These are phyloP conservation scores for Recurvirostra avosetta DNA, from an alignment of 2,113 vertebrate genomes.

Conservation along the genomic window DNA sequence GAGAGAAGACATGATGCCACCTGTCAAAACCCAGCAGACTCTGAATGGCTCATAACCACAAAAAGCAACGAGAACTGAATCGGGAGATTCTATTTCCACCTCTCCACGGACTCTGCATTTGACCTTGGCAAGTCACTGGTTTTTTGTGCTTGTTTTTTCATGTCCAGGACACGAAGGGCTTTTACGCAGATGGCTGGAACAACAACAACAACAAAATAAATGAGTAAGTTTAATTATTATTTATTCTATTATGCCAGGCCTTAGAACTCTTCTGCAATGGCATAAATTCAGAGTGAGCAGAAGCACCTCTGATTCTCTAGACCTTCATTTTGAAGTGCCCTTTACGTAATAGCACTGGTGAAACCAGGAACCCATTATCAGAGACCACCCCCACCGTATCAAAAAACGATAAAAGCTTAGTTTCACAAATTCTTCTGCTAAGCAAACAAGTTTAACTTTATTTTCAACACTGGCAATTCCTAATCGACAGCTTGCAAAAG, in stretches of 20 bases:
- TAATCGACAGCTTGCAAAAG: not conserved
- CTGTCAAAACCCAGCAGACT: not conserved
- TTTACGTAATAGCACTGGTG: not conserved
- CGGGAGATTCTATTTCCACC: not conserved
- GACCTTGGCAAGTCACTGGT: not conserved
- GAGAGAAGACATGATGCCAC: not conserved
- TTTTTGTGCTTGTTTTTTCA: constrained; percentile 2
- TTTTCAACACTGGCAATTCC: not conserved
- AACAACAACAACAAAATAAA: constrained; percentile 13
- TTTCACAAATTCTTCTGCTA: not conserved
- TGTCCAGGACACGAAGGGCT: not conserved
- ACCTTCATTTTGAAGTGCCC: not conserved
- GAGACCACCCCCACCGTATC: not conserved
- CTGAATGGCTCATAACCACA: not conserved
- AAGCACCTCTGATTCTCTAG: not conserved
- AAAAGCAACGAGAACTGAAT: not conserved
- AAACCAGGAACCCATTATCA: not conserved
- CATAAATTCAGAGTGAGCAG: not conserved
- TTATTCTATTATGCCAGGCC: not conserved
- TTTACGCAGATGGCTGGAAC: not conserved
- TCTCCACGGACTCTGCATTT: not conserved
- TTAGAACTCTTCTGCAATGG: not conserved
- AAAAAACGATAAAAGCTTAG: not conserved
- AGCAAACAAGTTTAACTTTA: not conserved
- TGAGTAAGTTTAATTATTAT: constrained; percentile 29